Conservation (phyloP, 2,797 vertebrate genomes). For the Mycteria americana region DNA sequence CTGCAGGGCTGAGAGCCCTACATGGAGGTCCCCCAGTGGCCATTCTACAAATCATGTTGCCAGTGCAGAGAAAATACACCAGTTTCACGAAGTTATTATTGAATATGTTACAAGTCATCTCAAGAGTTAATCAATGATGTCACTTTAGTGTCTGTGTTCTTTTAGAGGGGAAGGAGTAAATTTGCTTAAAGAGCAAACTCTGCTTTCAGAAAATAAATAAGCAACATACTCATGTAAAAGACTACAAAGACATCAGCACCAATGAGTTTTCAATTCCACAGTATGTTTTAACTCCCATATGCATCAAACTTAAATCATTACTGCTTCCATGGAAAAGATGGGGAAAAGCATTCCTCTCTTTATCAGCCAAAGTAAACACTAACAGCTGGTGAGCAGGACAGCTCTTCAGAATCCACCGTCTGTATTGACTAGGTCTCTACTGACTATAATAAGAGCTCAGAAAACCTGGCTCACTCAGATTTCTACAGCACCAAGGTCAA, state of each 20-base stretch:
- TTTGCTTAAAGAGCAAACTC: background rate
- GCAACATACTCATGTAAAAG: background rate
- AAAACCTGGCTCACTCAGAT: background rate
- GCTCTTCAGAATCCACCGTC: background rate
- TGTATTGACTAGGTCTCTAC: background rate
- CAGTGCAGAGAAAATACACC: background rate
- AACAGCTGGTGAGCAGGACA: background rate
- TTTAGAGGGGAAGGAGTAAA: background rate
- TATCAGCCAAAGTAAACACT: background rate
- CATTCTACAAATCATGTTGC: background rate
- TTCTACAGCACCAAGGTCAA: background rate
- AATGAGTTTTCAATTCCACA: background rate
- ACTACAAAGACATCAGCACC: background rate
- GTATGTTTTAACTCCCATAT: background rate
- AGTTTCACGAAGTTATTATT: accelerated
- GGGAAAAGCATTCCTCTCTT: background rate
- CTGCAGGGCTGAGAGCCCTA: background rate
- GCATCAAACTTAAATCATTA: background rate
- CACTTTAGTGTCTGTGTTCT: background rate
- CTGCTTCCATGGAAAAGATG: background rate
- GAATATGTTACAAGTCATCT: background rate
- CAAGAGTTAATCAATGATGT: background rate
- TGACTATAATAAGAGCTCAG: background rate
- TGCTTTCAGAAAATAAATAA: background rate
- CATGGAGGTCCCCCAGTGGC: accelerated